These are phyloP conservation scores for Arge pagana DNA, from an alignment of 2,888 invertebrate genomes.

Conservation along the genomic window DNA sequence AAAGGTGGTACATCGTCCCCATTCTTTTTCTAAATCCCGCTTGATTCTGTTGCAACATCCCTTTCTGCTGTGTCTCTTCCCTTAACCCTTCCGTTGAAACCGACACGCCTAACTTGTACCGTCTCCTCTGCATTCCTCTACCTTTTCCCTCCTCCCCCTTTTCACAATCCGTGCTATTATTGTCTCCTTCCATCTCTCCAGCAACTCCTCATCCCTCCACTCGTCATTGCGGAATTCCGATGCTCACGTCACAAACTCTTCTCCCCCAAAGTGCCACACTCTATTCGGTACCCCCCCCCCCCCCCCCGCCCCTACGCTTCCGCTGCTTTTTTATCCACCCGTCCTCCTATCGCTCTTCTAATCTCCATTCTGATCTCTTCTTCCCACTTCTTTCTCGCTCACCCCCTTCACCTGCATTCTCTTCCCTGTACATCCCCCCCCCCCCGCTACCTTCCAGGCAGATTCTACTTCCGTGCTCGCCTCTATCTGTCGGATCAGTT, in stretches of 20 bases:
- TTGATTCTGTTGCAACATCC: constrained; percentile 6
- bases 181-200: not conserved
- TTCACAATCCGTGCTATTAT: not conserved
- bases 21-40: constrained; percentile 14
- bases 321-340: not conserved
- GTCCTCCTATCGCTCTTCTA: not conserved
- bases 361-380: not conserved
- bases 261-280: too few species aligned
- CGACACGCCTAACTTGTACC: constrained; percentile 9
- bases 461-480: not conserved
- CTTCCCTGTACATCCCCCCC: not conserved
- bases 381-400: not conserved
- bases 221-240: too few species aligned
- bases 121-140: not conserved
- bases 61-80: constrained; percentile 13
- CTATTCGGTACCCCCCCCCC: too few species aligned
- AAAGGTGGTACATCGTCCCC: constrained; percentile 15
- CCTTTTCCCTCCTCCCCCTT: constrained; percentile 10
- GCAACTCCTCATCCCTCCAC: not conserved
- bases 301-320: too few species aligned
- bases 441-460: too few species aligned
- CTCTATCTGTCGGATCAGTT: not conserved
- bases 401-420: not conserved
- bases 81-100: constrained; percentile 5
- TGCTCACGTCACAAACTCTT: too few species aligned